phyloP scores from a whole-genome alignment of 2,113 vertebrate species.

The Sander lucioperca region DNA sequence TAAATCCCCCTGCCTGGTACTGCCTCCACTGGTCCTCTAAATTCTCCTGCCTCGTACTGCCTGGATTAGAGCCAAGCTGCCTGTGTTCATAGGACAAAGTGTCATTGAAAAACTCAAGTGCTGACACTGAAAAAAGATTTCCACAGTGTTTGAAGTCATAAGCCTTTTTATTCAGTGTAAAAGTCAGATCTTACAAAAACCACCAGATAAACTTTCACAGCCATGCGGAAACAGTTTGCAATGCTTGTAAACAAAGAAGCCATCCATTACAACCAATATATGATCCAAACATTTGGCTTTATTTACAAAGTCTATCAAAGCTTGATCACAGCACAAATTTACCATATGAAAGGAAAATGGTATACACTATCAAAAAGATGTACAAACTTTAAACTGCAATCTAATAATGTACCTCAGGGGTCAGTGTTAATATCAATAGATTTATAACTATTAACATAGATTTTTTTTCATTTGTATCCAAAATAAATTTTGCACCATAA shows the following conservation, averaged over 20 bases:
- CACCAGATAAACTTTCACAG: slow-evolving; percentile 95
- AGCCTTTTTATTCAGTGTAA: slow-evolving; percentile 97
- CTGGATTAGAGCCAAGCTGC: too few relatives aligned
- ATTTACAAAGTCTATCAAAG: slow-evolving; percentile 94
- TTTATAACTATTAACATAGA: slow-evolving; percentile 81
- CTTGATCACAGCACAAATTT: slow-evolving; percentile 90
- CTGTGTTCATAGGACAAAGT: not conserved
- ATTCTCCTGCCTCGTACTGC: too few relatives aligned
- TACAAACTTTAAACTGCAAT: slow-evolving; percentile 93
- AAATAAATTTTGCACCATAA: slow-evolving; percentile 94
- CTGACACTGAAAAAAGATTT: not conserved
- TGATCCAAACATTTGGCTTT: slow-evolving; percentile 90
- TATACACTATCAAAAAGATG: slow-evolving; percentile 97
- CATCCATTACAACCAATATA: slow-evolving; percentile 85
- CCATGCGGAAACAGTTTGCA: slow-evolving; percentile 91
- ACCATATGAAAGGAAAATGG: slow-evolving; percentile 94
- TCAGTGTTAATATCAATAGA: slow-evolving; percentile 82
- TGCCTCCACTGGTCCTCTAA: too few relatives aligned
- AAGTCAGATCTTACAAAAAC: slow-evolving; percentile 94
- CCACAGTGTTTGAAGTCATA: slow-evolving; percentile 42
- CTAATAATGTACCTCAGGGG: slow-evolving; percentile 88
- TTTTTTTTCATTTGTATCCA: slow-evolving; percentile 89
- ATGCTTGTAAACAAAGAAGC: slow-evolving; percentile 83
- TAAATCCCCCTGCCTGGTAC: too few relatives aligned
- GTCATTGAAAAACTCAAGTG: not conserved